Base-by-base conservation (phyloP, 2,113 vertebrate species). In the Hippocampus guttulatus region DNA sequence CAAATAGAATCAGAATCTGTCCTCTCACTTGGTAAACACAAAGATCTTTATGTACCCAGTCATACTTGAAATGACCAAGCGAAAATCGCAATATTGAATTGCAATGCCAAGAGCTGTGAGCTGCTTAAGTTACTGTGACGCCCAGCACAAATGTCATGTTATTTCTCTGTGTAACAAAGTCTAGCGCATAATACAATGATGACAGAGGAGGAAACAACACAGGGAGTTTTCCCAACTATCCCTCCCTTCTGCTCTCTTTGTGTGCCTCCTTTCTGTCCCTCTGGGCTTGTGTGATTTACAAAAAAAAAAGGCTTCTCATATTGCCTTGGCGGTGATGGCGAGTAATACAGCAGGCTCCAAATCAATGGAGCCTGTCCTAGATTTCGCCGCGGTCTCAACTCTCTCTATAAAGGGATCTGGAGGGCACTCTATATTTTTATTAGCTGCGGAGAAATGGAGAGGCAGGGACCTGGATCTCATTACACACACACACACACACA, bases 301-400 rank as follows among this genome's bases (percentile, higher is more conserved):
- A 80, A 82, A 86, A 80, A 82, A 86, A 86, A 81, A 84, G 81
- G 79, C 81, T 85, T 89, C 87, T 90, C 89, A 90, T 91, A 91
- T 92, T 89, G 89, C 89, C 84, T 88, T 51, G 84, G 82, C 84
- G 68, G 86, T 88, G 85, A 87, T 83, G 87, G 88, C 88, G 75
- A 88, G 90, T 92, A 91, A 91, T 90, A 90, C 86, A 84, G 84
- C 90, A 88, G 88, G 85, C 84, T 90, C 88, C 84, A 87, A 90
- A 93, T 93, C 92, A 91, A 93, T 92, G 89, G 85, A 88, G 88
- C 88, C 84, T 92, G 90, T 86, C 92, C 90, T 85, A 88, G 88
- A 91, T 92, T 90, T 89, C 77, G 82, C 84, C 80, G 81, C 47
- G 67, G 87, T 88, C 90, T 88, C 83, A 84, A 84, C 83, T 85